Percentiles rank a stretch among this genome's conserved stretches.
Evolutionary conservation across 2,113 vertebrate genomes (phyloP).

Genomic region (Solea senegalensis): DNA sequence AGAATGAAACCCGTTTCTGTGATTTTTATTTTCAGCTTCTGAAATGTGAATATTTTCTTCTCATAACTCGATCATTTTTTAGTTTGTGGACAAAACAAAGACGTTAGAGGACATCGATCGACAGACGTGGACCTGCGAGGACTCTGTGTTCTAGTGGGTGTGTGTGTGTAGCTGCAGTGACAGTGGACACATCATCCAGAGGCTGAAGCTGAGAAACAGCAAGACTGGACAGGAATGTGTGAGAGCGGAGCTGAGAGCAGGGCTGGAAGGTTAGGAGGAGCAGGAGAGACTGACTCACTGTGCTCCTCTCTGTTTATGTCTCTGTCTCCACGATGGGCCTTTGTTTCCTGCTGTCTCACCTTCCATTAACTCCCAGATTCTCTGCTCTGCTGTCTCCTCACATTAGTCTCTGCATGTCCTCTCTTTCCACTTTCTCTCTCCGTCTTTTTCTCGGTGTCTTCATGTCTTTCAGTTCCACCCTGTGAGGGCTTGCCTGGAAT

Average conservation of each 20-base stretch:
- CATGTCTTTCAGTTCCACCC: conserved; percentile 7
- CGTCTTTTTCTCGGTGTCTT: not conserved
- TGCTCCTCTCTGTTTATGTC: conserved; percentile 24
- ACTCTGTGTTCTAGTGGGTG: not conserved
- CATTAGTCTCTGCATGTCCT: not conserved
- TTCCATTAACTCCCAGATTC: not conserved
- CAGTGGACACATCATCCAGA: conserved; percentile 27
- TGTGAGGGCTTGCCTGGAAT: conserved; percentile 68
- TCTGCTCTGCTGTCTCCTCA: not conserved
- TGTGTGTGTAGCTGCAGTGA: not conserved
- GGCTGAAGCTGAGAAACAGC: conserved; percentile 37
- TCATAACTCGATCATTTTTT: too few species aligned
- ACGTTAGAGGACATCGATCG: too few species aligned
- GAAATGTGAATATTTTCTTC: too few species aligned
- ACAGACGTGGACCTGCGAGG: too few species aligned
- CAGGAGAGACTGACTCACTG: conserved; percentile 55
- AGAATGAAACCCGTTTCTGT: too few species aligned
- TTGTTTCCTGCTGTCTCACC: conserved; percentile 8
- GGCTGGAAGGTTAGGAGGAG: conserved; percentile 49
- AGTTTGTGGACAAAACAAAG: too few species aligned
- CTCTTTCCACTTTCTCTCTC: not conserved
- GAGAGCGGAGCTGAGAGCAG: conserved; percentile 23
- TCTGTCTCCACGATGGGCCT: conserved; percentile 11
- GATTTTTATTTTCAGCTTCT: too few species aligned
- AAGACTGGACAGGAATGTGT: conserved; percentile 59